Conservation (phyloP, 2,113 vertebrate species). For the Morone saxatilis region DNA sequence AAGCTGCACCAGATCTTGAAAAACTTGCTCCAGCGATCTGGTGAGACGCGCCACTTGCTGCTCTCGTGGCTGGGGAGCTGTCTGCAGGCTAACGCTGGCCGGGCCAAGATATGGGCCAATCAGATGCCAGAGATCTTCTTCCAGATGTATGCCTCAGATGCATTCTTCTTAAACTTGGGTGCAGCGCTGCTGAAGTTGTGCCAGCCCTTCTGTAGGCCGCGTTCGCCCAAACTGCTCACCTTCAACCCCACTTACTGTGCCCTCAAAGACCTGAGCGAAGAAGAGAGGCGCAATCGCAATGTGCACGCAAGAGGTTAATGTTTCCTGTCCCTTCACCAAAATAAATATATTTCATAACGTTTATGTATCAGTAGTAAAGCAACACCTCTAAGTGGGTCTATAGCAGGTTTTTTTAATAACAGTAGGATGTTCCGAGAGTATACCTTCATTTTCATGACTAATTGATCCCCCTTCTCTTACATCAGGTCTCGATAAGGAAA, state of each 20-base stretch:
- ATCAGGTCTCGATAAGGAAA: slow-evolving; percentile 97
- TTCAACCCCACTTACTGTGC: slow-evolving; percentile 97
- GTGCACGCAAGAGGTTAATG: slow-evolving; percentile 92
- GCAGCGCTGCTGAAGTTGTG: slow-evolving; percentile 95
- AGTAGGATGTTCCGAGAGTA: neutral
- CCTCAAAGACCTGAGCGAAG: slow-evolving; percentile 94
- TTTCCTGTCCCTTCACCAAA: too few species aligned
- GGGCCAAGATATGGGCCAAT: slow-evolving; percentile 98
- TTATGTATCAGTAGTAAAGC: neutral
- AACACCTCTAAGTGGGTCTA: neutral
- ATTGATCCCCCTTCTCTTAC: slow-evolving; percentile 4
- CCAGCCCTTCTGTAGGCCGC: slow-evolving; percentile 97
- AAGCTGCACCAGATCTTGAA: slow-evolving; percentile 96
- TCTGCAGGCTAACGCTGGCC: slow-evolving; percentile 93
- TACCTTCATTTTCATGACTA: neutral
- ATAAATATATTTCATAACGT: neutral
- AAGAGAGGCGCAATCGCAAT: slow-evolving; percentile 91
- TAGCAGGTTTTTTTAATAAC: neutral
- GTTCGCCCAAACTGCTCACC: slow-evolving; percentile 91
- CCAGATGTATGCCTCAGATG: slow-evolving; percentile 97
- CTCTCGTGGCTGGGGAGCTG: slow-evolving; percentile 97
- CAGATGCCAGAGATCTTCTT: slow-evolving; percentile 99
- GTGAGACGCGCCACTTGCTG: slow-evolving; percentile 93
- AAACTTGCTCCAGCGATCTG: slow-evolving; percentile 93
- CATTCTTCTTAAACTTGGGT: slow-evolving; percentile 96